phyloP scores from a whole-genome alignment of 2,888 invertebrate species.

The Amiota minor region DNA sequence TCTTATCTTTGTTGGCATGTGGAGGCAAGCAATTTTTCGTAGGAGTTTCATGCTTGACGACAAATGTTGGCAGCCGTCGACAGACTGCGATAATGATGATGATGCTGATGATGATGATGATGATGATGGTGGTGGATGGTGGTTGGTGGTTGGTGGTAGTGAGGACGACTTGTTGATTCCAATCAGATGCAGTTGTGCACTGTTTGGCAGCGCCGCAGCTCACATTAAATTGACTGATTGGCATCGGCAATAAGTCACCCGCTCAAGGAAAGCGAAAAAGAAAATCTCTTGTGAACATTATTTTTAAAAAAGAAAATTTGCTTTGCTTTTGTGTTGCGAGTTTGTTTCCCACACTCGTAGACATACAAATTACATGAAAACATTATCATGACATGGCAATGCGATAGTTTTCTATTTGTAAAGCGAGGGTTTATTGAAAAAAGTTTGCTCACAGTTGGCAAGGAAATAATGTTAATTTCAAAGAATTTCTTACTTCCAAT shows the following conservation, averaged over 20 bases:
- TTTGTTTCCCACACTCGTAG: too few relatives aligned
- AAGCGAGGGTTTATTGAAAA: too few relatives aligned
- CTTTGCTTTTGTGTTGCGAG: background rate
- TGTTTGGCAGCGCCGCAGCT: conserved; percentile 60
- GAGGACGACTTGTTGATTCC: conserved; percentile 50
- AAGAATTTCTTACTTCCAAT: too few relatives aligned
- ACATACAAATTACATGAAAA: too few relatives aligned
- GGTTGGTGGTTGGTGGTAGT: too few relatives aligned
- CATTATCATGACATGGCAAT: too few relatives aligned
- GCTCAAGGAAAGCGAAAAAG: background rate
- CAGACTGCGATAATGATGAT: too few relatives aligned
- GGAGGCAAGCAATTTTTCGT: conserved; percentile 5
- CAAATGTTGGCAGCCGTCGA: conserved; percentile 1
- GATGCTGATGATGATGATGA: background rate
- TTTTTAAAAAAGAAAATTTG: too few relatives aligned
- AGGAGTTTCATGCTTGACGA: conserved; percentile 2
- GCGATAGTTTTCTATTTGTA: too few relatives aligned
- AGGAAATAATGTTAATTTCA: too few relatives aligned
- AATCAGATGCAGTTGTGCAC: conserved; percentile 58
- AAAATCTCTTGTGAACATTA: too few relatives aligned
- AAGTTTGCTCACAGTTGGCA: too few relatives aligned
- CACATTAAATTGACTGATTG: conserved; percentile 49
- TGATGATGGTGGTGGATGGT: background rate
- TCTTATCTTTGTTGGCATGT: background rate
- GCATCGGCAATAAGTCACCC: conserved; percentile 45